A percentile compares a stretch with the other conserved stretches of the same genome.
Conservation (phyloP, 2,113 vertebrate species). For the Syrmaticus mikado region DNA sequence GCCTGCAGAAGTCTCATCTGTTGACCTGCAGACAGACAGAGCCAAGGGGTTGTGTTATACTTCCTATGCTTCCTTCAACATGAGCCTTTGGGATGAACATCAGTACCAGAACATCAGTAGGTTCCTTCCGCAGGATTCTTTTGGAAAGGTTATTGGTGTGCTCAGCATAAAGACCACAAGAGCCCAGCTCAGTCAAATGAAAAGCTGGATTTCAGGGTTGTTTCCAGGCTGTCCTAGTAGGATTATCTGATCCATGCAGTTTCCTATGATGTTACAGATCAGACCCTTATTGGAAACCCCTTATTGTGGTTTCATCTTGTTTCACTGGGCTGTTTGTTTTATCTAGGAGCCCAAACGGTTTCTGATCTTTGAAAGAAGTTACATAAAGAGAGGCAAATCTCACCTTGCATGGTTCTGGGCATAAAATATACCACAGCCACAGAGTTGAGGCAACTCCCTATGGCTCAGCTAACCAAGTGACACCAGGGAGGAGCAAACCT, state of each 20-base stretch:
- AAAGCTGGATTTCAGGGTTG: not conserved
- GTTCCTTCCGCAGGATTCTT: not conserved
- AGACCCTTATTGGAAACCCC: not conserved
- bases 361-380: slow-evolving; percentile 1
- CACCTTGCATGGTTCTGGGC: not conserved
- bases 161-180: not conserved
- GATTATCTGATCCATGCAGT: not conserved
- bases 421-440: not conserved
- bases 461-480: not conserved
- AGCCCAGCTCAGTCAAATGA: not conserved
- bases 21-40: not conserved
- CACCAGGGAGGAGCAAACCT: not conserved
- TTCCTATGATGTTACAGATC: not conserved
- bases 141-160: not conserved
- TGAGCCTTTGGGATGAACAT: not conserved
- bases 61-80: not conserved
- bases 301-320: not conserved
- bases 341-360: not conserved
- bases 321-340: not conserved
- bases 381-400: not conserved
- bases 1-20: not conserved
- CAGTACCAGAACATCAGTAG: not conserved
- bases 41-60: not conserved
- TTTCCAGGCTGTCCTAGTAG: not conserved
- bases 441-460: not conserved